Percentiles rank a stretch among this genome's conserved stretches.
Evolutionary conservation across 1,140 invertebrate species (phyloP).

Genomic region (Paraescarpia echinospica): DNA sequence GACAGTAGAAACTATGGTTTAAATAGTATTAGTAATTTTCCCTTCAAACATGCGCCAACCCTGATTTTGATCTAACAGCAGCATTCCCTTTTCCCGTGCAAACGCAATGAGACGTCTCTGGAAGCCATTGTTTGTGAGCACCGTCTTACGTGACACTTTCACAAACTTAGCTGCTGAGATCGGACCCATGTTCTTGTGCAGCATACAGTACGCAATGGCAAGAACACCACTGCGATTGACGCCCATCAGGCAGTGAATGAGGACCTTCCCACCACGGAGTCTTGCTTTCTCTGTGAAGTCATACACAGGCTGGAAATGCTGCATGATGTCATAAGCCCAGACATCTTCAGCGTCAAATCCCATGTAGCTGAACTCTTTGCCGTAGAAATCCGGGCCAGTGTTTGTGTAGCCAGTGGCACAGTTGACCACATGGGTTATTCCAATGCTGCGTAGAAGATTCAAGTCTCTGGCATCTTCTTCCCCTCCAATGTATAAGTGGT

Average conservation of each 20-base stretch:
- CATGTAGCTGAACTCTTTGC: constrained; percentile 21
- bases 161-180: constrained; percentile 25
- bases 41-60: too few relatives aligned
- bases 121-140: constrained; percentile 29
- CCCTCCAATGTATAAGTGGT: constrained; percentile 26
- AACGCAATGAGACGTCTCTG: constrained; percentile 25
- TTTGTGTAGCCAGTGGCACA: constrained; percentile 22
- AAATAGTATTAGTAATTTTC: too few relatives aligned
- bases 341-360: constrained; percentile 30
- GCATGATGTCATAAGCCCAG: constrained; percentile 29
- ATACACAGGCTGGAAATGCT: constrained; percentile 28
- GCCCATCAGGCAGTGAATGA: constrained; percentile 32
- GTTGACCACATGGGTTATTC: constrained; percentile 32
- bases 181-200: constrained; percentile 28
- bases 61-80: constrained; percentile 19
- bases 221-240: constrained; percentile 31
- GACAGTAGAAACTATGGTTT: too few relatives aligned
- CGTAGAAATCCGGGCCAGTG: constrained; percentile 23
- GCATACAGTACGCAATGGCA: constrained; percentile 26
- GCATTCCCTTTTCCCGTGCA: constrained; percentile 24
- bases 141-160: constrained; percentile 20
- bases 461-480: constrained; percentile 27
- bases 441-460: constrained; percentile 14
- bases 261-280: constrained; percentile 23
- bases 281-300: constrained; percentile 28